These are phyloP conservation scores for Garrulus glandarius DNA, from an alignment of 2,797 vertebrate genomes.

Conservation along the genomic window DNA sequence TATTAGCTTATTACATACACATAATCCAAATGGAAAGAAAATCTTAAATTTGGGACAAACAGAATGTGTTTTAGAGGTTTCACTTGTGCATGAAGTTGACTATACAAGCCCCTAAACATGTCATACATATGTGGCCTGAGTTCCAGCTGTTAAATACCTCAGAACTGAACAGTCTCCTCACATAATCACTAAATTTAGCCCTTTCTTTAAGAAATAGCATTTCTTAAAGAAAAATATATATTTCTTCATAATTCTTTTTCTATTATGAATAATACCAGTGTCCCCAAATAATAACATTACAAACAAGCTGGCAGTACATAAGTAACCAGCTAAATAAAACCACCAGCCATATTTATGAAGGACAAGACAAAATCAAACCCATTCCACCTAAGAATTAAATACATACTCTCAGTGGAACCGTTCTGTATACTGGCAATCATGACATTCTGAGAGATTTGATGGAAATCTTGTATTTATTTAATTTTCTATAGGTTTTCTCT, in stretches of 20 bases:
- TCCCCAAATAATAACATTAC: background rate
- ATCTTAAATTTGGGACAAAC: background rate
- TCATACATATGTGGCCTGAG: background rate
- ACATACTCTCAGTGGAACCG: background rate
- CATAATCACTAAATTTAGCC: background rate
- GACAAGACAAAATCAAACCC: background rate
- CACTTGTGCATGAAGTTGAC: background rate
- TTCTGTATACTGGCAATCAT: background rate
- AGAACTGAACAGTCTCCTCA: background rate
- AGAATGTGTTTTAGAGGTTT: background rate
- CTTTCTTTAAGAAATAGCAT: background rate
- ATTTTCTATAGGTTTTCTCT: background rate
- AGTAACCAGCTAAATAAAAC: background rate
- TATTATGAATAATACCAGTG: background rate
- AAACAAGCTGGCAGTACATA: background rate
- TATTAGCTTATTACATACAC: background rate
- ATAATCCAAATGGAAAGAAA: background rate
- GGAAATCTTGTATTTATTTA: background rate
- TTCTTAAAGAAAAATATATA: background rate
- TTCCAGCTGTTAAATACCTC: background rate
- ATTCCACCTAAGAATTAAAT: background rate
- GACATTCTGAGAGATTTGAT: background rate
- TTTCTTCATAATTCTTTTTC: background rate
- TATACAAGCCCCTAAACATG: accelerated
- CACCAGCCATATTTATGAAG: background rate